Percentiles rank a stretch among this genome's conserved stretches.
phyloP scores from a whole-genome alignment of 92 coral and sea anemone species.

The Actinernus sp. region DNA sequence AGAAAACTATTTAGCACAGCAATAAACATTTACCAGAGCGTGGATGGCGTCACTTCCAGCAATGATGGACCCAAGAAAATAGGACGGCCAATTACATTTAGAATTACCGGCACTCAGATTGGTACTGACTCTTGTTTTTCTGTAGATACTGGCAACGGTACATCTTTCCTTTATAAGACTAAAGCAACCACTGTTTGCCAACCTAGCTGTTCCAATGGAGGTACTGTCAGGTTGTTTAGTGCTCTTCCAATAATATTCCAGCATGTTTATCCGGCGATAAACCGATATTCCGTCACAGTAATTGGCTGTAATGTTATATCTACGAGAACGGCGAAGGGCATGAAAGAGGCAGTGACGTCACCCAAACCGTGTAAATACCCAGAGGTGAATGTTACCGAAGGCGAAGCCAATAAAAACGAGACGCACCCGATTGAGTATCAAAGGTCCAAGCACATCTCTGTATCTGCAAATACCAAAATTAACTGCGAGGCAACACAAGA shows the following conservation, averaged over 20 bases:
- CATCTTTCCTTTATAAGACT: constrained; percentile 43
- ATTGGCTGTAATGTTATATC: constrained; percentile 71
- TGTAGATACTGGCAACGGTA: constrained; percentile 53
- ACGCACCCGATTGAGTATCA: constrained; percentile 40
- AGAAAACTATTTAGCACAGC: neutral
- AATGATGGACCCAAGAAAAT: constrained; percentile 62
- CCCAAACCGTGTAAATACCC: constrained; percentile 81
- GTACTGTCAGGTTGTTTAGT: no score
- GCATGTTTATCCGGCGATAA: constrained; percentile 24
- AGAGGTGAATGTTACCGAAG: constrained; percentile 57
- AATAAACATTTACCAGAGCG: constrained; percentile 6
- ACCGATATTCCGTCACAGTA: constrained; percentile 25
- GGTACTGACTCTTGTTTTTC: constrained; percentile 71
- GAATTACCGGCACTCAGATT: constrained; percentile 27
- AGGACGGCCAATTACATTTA: constrained; percentile 44
- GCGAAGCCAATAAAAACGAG: constrained; percentile 46
- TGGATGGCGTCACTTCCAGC: constrained; percentile 32
- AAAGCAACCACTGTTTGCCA: constrained; percentile 26
- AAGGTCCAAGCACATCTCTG: constrained; percentile 22
- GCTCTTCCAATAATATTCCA: constrained; percentile 7
- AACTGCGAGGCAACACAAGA: constrained; percentile 85
- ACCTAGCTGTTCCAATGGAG: constrained; percentile 15
- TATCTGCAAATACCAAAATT: constrained; percentile 49
- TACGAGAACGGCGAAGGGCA: neutral
- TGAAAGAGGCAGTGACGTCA: constrained; percentile 3